Evolutionary conservation across 2,888 invertebrate species (phyloP).

Genomic region (Hirtodrosophila confusa): DNA sequence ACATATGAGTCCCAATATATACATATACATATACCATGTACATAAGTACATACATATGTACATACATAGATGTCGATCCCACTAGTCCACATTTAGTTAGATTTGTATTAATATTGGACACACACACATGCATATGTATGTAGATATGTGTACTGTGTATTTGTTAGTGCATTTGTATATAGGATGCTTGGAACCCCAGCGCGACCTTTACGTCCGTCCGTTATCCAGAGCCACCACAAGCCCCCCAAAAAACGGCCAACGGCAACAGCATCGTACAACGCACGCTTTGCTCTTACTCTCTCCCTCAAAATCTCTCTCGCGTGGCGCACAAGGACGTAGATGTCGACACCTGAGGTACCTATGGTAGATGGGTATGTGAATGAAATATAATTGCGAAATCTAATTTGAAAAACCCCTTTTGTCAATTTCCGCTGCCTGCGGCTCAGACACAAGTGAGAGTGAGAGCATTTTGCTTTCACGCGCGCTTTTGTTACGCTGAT

Average conservation of each 20-base stretch:
- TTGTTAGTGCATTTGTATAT: constrained; percentile 12
- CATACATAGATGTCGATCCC: constrained; percentile 15
- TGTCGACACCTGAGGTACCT: constrained; percentile 28
- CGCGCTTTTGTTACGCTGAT: constrained; percentile 46
- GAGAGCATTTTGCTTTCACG: constrained; percentile 46
- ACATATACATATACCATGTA: too few species aligned
- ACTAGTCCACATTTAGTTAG: constrained; percentile 25
- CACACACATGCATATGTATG: neutral
- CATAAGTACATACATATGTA: too few species aligned
- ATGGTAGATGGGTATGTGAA: constrained; percentile 24
- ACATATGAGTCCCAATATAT: neutral
- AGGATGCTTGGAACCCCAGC: constrained; percentile 29
- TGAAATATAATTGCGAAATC: constrained; percentile 55
- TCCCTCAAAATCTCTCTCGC: constrained; percentile 25
- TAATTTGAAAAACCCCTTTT: constrained; percentile 55
- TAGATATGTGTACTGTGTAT: too few species aligned
- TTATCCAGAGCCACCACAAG: constrained; percentile 17
- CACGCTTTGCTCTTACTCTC: constrained; percentile 24
- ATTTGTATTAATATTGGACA: constrained; percentile 9
- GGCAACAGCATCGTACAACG: constrained; percentile 10
- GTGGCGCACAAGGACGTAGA: constrained; percentile 38
- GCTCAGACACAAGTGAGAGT: constrained; percentile 24
- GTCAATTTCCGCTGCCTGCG: constrained; percentile 36
- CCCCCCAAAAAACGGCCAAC: constrained; percentile 10
- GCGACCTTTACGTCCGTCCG: constrained; percentile 51